A percentile compares a stretch with the other conserved stretches of the same genome.
Conservation (phyloP, 2,113 vertebrate species). For the Mirza zaza region DNA sequence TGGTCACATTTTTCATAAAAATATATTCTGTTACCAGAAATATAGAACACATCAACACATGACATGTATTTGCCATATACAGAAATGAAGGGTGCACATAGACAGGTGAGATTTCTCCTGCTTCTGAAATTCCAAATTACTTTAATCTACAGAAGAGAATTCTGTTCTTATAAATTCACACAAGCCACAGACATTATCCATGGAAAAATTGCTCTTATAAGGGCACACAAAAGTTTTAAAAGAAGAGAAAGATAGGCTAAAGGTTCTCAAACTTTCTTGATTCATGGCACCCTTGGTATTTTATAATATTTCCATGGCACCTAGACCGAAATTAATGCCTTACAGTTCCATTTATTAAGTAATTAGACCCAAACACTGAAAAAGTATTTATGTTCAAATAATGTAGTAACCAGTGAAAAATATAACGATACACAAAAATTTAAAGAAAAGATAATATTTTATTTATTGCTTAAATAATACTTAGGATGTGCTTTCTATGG, state of each 20-base stretch:
- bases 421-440: neutral
- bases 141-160: neutral
- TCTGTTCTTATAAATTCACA: neutral
- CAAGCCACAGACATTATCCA: neutral
- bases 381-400: neutral
- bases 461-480: conserved; percentile 16
- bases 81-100: neutral
- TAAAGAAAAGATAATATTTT: neutral
- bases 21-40: neutral
- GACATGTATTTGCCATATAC: neutral
- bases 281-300: neutral
- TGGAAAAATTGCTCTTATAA: neutral
- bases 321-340: neutral
- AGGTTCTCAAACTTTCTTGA: neutral
- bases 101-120: neutral
- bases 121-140: neutral
- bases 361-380: neutral
- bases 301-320: neutral
- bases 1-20: neutral
- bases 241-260: neutral
- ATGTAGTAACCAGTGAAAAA: neutral
- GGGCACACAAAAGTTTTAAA: neutral
- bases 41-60: neutral
- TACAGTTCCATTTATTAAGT: neutral
- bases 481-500: neutral